A percentile compares a stretch with the other conserved stretches of the same genome.
phyloP scores from a whole-genome alignment of 1,140 invertebrate genomes.

The Doryteuthis pealeii region DNA sequence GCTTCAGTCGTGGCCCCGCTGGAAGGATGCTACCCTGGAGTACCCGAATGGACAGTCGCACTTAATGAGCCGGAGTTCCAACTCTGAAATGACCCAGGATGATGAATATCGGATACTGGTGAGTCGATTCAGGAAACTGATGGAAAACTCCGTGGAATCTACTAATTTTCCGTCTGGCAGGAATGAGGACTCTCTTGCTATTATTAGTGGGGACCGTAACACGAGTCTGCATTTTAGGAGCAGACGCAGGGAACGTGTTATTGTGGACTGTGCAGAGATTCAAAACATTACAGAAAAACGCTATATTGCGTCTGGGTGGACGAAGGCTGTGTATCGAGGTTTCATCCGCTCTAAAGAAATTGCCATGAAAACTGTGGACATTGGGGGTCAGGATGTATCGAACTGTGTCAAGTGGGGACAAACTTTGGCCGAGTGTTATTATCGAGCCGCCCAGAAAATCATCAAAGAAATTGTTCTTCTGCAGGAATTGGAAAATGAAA shows the following conservation, averaged over 20 bases:
- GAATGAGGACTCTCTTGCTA: conserved; percentile 14
- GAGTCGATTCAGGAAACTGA: conserved; percentile 40
- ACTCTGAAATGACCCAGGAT: background rate
- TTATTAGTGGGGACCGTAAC: background rate
- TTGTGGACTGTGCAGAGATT: conserved; percentile 44
- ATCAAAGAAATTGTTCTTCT: conserved; percentile 57
- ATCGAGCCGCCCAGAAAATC: conserved; percentile 58
- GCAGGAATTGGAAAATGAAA: conserved; percentile 43
- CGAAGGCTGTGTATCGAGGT: conserved; percentile 62
- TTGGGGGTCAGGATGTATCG: conserved; percentile 57
- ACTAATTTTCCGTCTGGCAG: conserved; percentile 19
- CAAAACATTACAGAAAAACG: conserved; percentile 37
- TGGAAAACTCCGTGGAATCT: conserved; percentile 32
- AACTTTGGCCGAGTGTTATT: conserved; percentile 51
- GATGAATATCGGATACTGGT: conserved; percentile 34
- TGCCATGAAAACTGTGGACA: conserved; percentile 62
- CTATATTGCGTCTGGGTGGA: conserved; percentile 61
- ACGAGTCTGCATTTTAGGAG: conserved; percentile 16
- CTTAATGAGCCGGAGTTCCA: conserved; percentile 14
- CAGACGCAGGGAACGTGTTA: conserved; percentile 18
- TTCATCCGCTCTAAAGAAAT: conserved; percentile 43
- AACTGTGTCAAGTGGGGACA: conserved; percentile 48
- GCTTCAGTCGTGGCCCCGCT: background rate
- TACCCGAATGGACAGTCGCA: conserved; percentile 4
- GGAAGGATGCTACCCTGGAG: background rate